Conservation (phyloP, 2,113 vertebrate species). For the Electrona antarctica region DNA sequence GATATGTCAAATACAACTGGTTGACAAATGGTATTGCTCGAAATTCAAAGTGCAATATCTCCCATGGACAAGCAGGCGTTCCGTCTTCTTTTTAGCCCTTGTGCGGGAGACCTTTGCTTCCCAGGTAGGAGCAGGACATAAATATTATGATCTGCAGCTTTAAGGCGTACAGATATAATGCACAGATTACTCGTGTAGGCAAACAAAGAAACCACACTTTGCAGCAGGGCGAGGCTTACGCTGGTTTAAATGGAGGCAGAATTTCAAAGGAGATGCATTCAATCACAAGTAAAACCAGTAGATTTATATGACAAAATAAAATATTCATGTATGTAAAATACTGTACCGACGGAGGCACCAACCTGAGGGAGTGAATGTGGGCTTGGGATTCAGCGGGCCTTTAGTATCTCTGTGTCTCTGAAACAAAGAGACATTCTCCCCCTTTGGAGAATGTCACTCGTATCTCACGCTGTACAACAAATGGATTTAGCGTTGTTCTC, state of each 20-base stretch:
- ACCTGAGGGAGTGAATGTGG: constrained; percentile 60
- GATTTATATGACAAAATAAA: constrained; percentile 14
- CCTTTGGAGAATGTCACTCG: background rate
- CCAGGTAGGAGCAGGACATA: too few relatives aligned
- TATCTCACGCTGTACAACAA: too few relatives aligned
- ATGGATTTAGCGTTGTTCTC: too few relatives aligned
- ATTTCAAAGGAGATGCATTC: constrained; percentile 42
- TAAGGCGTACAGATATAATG: too few relatives aligned
- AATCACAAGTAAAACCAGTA: constrained; percentile 42
- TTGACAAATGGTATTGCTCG: too few relatives aligned
- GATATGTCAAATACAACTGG: too few relatives aligned
- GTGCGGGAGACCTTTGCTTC: too few relatives aligned
- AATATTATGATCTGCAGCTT: too few relatives aligned
- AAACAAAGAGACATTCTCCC: constrained; percentile 33
- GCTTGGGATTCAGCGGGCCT: constrained; percentile 46
- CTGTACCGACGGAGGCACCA: constrained; percentile 65
- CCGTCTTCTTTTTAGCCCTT: too few relatives aligned
- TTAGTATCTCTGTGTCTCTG: constrained; percentile 41
- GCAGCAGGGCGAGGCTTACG: constrained; percentile 47
- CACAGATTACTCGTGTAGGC: constrained; percentile 36
- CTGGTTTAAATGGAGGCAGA: constrained; percentile 28
- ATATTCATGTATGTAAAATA: constrained; percentile 47
- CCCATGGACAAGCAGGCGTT: too few relatives aligned
- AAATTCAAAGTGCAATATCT: too few relatives aligned
- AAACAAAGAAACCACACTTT: constrained; percentile 53